These are phyloP conservation scores for Ceratosolen solmsi DNA, from an alignment of 1,140 invertebrate species.

Conservation along the genomic window DNA sequence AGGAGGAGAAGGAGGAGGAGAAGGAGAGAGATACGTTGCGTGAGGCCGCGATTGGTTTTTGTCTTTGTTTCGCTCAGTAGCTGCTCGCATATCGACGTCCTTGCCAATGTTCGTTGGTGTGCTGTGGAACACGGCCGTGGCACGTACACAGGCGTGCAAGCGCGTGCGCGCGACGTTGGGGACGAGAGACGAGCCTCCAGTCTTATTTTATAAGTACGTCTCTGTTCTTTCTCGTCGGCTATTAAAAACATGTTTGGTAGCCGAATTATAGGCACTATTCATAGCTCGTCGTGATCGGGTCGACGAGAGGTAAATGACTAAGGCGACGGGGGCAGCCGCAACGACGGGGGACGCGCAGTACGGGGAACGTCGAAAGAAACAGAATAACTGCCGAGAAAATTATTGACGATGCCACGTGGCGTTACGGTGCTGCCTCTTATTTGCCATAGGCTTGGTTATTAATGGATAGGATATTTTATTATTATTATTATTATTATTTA, in stretches of 20 bases:
- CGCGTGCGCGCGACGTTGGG: neutral
- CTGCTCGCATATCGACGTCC: neutral
- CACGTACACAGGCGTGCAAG: neutral
- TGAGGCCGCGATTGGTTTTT: no score
- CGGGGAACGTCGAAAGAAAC: no score
- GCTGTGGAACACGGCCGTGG: neutral
- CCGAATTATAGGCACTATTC: neutral
- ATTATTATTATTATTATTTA: no score
- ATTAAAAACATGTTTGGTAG: neutral
- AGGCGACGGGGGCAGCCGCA: no score
- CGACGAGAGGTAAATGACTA: neutral
- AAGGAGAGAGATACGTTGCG: neutral
- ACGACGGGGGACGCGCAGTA: neutral
- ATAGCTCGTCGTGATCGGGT: neutral
- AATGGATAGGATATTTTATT: no score
- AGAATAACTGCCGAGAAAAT: no score
- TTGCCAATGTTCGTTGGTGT: neutral
- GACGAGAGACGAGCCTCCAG: constrained; percentile 27
- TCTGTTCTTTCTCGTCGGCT: neutral
- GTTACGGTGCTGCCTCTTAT: no score
- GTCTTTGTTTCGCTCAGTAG: neutral
- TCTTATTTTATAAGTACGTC: neutral
- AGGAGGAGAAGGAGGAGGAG: neutral
- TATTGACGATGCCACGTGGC: no score
- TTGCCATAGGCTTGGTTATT: no score